A percentile compares a stretch with the other conserved stretches of the same genome.
Conservation (phyloP, 2,888 invertebrate genomes). For the Eucera pruinosa region DNA sequence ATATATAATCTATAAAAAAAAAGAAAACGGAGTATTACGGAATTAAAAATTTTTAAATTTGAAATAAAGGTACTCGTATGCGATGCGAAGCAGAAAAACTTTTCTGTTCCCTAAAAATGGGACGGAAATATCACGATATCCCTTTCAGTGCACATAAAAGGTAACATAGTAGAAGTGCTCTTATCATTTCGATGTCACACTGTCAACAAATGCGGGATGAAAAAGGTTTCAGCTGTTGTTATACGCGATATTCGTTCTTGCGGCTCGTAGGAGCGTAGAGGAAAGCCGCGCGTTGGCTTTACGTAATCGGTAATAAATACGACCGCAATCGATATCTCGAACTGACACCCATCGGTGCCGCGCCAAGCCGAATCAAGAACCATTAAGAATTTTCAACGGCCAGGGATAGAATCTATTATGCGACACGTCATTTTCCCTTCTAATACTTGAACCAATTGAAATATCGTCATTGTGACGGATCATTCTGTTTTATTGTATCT, state of each 20-base stretch:
- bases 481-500: neutral
- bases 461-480: neutral
- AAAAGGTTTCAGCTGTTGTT: slow-evolving; percentile 32
- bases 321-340: slow-evolving; percentile 67
- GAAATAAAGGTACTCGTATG: neutral
- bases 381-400: slow-evolving; percentile 39
- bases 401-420: slow-evolving; percentile 2
- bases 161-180: neutral
- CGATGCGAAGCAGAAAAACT: neutral
- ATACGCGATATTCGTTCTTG: slow-evolving; percentile 30
- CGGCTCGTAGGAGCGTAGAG: slow-evolving; percentile 11
- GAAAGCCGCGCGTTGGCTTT: slow-evolving; percentile 47
- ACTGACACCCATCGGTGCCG: slow-evolving; percentile 48
- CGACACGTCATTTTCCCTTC: slow-evolving; percentile 41
- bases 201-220: slow-evolving; percentile 23
- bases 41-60: neutral
- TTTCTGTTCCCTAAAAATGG: neutral
- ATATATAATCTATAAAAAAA: neutral
- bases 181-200: slow-evolving; percentile 19
- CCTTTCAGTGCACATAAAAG: neutral
- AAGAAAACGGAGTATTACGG: neutral
- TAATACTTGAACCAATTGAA: slow-evolving; percentile 9
- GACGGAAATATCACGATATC: neutral
- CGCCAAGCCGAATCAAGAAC: slow-evolving; percentile 39
- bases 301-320: slow-evolving; percentile 71